Base-by-base conservation (phyloP, 2,888 invertebrate genomes). In the Cabera pusaria region DNA sequence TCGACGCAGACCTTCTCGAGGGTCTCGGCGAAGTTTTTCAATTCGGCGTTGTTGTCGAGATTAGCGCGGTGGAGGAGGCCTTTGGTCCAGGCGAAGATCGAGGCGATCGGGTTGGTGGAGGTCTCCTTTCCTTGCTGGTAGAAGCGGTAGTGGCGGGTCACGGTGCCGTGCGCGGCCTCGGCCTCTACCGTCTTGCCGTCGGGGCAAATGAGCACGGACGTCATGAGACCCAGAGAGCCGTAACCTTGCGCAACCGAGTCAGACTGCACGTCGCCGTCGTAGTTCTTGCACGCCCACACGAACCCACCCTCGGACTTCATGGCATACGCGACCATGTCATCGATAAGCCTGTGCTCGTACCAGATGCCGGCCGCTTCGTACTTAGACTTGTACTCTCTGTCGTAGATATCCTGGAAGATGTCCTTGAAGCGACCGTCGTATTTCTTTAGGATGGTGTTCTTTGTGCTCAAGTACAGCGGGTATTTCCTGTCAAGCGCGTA, bases 281-380 rank as follows among this genome's bases (percentile, higher is more conserved):
- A 99, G 82, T 99, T 99, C 80, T 99, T 99, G 83, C 99, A 99
- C 4, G 99, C 98, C 99, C 99, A 99, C 0, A 99, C 98, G 78
- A 99, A 99, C 21, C 99, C 99, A 54, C 99, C 99, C 62, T 98
- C 97, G 0, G 97, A 96, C 80, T 99, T 99, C 96, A 99, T 96
- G 16, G 95, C 94, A 69, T 98, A 98, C 1, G 99, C 99, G 6
- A 99, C 98, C 99, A 99, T 99, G 68, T 99, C 99, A 75, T 99
- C 99, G 69, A 99, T 99, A 33, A 99, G 90, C 44, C 99, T 93
- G 80, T 99, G 99, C 79, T 99, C 99, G 72, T 99, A 99, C 98
- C 98, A 98, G 61, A 99, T 94, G 2, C 93, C 93, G 45, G 93
- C 93, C 0, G 93, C 94, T 76, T 98, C 98, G 76, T 88, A 99